Evolutionary conservation across 37 sponge, comb jelly and placozoan genomes (phyloP).

Genomic region (Cliona cf. orientalis): DNA sequence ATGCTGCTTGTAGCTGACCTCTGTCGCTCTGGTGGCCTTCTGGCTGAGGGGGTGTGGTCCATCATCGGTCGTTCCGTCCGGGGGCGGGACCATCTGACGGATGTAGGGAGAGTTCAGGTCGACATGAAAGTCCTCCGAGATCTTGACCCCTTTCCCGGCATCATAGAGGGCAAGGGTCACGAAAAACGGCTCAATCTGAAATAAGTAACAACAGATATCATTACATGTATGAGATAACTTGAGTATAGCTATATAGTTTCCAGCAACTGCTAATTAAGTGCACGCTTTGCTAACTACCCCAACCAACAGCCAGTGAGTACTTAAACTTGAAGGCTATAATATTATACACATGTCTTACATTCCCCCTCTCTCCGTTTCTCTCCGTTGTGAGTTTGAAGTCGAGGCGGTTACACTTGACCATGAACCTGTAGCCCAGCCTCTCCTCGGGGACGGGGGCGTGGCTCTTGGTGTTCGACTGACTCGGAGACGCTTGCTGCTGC

Average conservation of each 20-base stretch:
- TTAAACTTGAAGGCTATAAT: too few relatives aligned
- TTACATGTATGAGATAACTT: background rate
- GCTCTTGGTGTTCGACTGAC: background rate
- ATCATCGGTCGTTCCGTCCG: slow-evolving; percentile 20
- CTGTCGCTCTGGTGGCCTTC: slow-evolving; percentile 27
- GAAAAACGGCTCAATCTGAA: slow-evolving; percentile 95
- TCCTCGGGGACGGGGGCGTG: slow-evolving; percentile 47
- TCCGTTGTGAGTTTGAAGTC: slow-evolving; percentile 39
- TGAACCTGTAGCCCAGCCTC: slow-evolving; percentile 54
- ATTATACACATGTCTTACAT: slow-evolving; percentile 65
- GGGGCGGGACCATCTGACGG: slow-evolving; percentile 47
- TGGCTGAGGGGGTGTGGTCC: slow-evolving; percentile 54
- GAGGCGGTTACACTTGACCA: slow-evolving; percentile 48
- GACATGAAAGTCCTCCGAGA: slow-evolving; percentile 91
- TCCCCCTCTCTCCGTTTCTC: slow-evolving; percentile 40
- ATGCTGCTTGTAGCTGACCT: too few relatives aligned
- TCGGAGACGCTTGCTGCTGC: slow-evolving; percentile 3
- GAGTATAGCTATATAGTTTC: background rate
- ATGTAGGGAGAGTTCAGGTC: slow-evolving; percentile 73
- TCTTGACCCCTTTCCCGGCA: slow-evolving; percentile 77
- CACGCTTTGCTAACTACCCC: too few relatives aligned
- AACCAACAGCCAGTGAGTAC: too few relatives aligned
- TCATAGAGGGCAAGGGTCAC: slow-evolving; percentile 80
- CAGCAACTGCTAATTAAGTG: too few relatives aligned
- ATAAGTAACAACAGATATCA: background rate